Conservation (phyloP, 2,113 vertebrate species). For the Mormoops blainvillei region DNA sequence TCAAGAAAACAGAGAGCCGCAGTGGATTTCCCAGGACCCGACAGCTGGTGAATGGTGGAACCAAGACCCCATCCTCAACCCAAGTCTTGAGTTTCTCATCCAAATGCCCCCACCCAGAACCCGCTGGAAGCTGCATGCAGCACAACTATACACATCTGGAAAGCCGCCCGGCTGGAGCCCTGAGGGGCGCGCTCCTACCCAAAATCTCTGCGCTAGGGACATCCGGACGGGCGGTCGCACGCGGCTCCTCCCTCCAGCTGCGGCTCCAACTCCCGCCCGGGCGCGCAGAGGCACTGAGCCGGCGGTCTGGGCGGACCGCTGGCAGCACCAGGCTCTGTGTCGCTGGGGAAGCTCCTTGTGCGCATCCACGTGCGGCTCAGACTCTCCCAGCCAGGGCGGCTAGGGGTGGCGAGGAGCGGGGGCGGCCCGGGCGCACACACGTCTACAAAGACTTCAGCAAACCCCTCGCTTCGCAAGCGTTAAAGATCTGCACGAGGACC, state of each 20-base stretch:
- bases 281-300: neutral
- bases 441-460: neutral
- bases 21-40: neutral
- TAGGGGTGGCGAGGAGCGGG: neutral
- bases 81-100: neutral
- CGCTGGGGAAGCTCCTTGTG: neutral
- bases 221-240: neutral
- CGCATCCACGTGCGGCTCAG: neutral
- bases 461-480: neutral
- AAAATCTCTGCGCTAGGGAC: neutral
- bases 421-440: neutral
- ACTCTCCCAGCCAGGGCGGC: neutral
- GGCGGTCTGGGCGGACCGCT: neutral
- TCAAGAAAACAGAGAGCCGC: neutral
- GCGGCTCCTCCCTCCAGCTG: neutral
- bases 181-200: neutral
- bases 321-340: neutral
- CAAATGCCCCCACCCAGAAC: neutral
- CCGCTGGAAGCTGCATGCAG: neutral
- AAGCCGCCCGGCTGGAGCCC: neutral
- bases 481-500: neutral
- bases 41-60: neutral
- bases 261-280: no score
- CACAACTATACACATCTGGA: slow-evolving; percentile 8
- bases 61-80: neutral